Base-by-base conservation (phyloP, 2,797 vertebrate genomes). In the Mus minutoides region DNA sequence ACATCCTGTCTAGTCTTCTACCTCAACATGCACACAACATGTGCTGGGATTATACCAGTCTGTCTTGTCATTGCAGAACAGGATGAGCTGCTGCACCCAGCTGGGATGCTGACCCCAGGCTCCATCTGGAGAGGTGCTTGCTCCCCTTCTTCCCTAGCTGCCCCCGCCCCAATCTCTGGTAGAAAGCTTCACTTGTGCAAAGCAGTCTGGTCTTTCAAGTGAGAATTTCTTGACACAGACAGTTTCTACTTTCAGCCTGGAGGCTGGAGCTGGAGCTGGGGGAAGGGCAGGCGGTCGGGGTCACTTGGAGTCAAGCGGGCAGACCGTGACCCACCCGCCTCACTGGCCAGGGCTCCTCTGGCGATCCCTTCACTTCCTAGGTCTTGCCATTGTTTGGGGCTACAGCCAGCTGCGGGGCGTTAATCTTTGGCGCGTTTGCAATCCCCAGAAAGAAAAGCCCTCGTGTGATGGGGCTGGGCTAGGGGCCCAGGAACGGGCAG, bases 341-440 rank as follows among this genome's bases (percentile, higher is more conserved):
- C 98, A 97, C 98, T 78, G 98, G 95, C 97, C 94, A 12, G 37
- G 49, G 84, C 26, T 43, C 97, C 97, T 98, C 98, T 86, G 97
- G 97, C 97, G 97, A 98, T 98, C 97, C 98, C 84, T 96, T 86
- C 97, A 98, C 98, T 98, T 98, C 98, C 98, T 98, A 97, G 98
- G 98, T 98, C 98, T 97, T 92, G 76, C 98, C 97, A 98, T 99
- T 99, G 98, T 99, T 98, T 97, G 8, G 94, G 79, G 94, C 97
- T 96, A 96, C 97, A 97, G 98, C 98, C 98, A 98, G 98, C 98
- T 98, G 98, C 97, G 96, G 96, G 98, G 97, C 96, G 97, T 98
- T 98, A 98, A 99, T 99, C 98, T 98, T 98, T 97, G 94, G 97
- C 96, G 79, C 98, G 97, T 98, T 98, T 98, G 98, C 98, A 98